phyloP scores from a whole-genome alignment of 2,797 vertebrate species.

The Eupleurogrammus muticus region DNA sequence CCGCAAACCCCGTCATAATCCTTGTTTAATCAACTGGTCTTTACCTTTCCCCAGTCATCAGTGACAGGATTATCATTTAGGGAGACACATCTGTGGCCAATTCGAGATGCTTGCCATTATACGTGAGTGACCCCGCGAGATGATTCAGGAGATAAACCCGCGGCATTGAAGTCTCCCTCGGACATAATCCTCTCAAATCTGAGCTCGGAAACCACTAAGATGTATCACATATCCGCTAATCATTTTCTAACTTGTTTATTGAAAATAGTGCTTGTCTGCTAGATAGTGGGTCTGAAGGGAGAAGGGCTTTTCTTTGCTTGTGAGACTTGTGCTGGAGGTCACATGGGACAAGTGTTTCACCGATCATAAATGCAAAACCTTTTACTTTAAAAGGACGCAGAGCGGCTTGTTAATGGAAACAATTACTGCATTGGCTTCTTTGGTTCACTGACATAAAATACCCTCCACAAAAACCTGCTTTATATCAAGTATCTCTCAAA shows the following conservation, averaged over 20 bases:
- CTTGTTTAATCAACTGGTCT: conserved; percentile 70
- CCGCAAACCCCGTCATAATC: conserved; percentile 59
- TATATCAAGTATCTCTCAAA: conserved; percentile 46
- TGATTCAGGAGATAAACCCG: conserved; percentile 73
- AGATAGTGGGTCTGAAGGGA: conserved; percentile 41
- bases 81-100: conserved; percentile 78
- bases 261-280: conserved; percentile 59
- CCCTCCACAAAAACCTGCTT: conserved; percentile 43
- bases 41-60: conserved; percentile 67
- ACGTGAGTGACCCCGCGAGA: conserved; percentile 69
- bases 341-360: conserved; percentile 32
- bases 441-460: conserved; percentile 43
- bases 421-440: conserved; percentile 41
- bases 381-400: conserved; percentile 1
- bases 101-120: conserved; percentile 65
- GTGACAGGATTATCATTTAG: conserved; percentile 72
- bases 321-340: conserved; percentile 39
- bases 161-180: conserved; percentile 61
- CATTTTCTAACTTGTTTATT: conserved; percentile 76
- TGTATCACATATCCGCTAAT: conserved; percentile 73
- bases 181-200: conserved; percentile 69
- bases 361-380: conserved; percentile 4
- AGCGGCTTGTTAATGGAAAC: conserved; percentile 49
- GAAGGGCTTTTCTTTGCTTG: conserved; percentile 26
- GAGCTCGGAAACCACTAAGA: conserved; percentile 54